Evolutionary conservation across 2,888 invertebrate species (phyloP), one percentile per base, ranked within the genome.

Genomic region (Agrochola circellaris): DNA sequence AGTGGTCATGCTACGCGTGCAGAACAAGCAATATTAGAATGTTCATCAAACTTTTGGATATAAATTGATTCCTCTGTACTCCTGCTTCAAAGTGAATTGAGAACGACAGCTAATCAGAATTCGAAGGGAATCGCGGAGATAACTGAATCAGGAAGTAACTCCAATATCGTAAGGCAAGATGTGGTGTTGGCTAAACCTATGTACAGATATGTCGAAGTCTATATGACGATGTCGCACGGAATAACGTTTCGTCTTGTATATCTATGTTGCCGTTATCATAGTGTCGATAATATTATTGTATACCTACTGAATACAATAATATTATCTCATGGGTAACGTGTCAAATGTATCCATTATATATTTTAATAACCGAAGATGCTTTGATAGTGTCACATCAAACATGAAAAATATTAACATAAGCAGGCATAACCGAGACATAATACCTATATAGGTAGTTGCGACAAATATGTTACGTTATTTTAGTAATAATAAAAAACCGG

Each of bases 51-150:
- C 8, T 58, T 38, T 34, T 48, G 15, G 23, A 38, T 38, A 20
- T 45, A 79, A 69, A 64, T 73, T 17, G 38, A 48, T 65, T 75
- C n/a, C 8, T 34, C 13, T 34, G 17, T 58, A 23, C 17, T 48
- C 23, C n/a, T 54, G 34, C 51, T 58, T 54, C n/a, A 48, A 81
- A 60, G 54, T 20, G 61, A 67, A 74, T 61, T 62, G 67, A 82
- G 48, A 75, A 23, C n/a, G 77, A 58, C 67, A 51, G 51, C 42
- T 79, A 82, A 82, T 79, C 56, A 82, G 51, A 77, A 82, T 76
- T 76, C 42, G 42, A 67, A 17, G 38, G 76, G 48, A 67, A 75
- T 67, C 54, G 9, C 17, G 17, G 56, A 58, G n/a, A 64, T 76
- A 82, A 82, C 67, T 26, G 34, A 76, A 76, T 82, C 51, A 76